Base-by-base conservation (phyloP, 2,113 vertebrate species). In the Hypomesus transpacificus region DNA sequence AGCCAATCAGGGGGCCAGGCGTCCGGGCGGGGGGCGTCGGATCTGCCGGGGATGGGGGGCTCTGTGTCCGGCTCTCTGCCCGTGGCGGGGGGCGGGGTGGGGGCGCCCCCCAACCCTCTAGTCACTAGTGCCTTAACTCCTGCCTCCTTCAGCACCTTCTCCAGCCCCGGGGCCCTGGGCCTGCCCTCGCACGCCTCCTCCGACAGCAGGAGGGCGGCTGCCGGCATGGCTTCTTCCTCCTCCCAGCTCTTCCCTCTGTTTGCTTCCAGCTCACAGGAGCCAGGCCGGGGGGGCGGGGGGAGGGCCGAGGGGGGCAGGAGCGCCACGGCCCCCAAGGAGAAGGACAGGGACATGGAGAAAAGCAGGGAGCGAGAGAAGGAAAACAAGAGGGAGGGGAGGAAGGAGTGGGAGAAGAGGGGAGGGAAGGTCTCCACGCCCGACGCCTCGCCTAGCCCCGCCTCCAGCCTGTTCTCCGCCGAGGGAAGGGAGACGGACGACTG, bases 71-170 rank as follows among this genome's bases (percentile, higher is more conserved):
- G 94, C 84, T 94, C 95, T 5, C 85, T 98, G 75, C 86, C 92
- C 34, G 95, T 93, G 86, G 93, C 94, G 82, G 93, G 95, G 82
- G 92, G 94, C 86, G 93, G 91, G 89, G 39, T 11, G 9, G 39
- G 39, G 39, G 39, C 2, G 39, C 39, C 39, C 39, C 39, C 39
- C 9, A 46, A 46, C 39, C 91, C 95, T 88, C 92, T 95, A 71
- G 91, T 94, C 93, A 88, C 94, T 90, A 97, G 96, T 99, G 97
- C 97, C 97, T 99, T 99, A 98, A 95, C 92, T 78, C 90, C 95
- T 82, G 87, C 87, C 75, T 17, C 86, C 74, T 93, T 92, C 83
- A 89, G 86, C 82, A 75, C 86, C 82, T 92, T 92, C 80, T 82
- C 91, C 3, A 79, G 39, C 39, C 39, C 39, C 39, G 77, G 84